A percentile compares a stretch with the other conserved stretches of the same genome.
These are phyloP conservation scores for Cenopis cana DNA, from an alignment of 2,888 invertebrate species.

Conservation along the genomic window DNA sequence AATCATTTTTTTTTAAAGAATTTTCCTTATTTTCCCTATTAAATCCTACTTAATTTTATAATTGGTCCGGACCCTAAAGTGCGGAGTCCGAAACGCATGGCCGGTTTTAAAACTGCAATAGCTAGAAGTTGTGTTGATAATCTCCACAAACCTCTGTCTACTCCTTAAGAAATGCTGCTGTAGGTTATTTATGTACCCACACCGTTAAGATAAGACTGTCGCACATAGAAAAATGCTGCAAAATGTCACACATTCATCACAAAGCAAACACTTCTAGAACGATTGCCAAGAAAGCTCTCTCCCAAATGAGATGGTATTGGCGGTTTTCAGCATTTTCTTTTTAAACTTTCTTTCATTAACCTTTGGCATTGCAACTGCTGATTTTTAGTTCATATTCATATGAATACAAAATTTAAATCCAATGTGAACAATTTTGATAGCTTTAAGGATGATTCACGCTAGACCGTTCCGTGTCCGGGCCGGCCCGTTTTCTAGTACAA, in stretches of 20 bases:
- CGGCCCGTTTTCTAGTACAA: too few species aligned
- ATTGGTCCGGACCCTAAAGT: too few species aligned
- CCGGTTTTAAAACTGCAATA: too few species aligned
- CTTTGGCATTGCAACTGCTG: background rate
- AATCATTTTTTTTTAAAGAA: too few species aligned
- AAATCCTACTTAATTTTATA: too few species aligned
- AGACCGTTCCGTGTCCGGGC: too few species aligned
- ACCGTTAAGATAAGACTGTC: background rate
- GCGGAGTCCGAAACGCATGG: too few species aligned
- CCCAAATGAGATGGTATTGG: constrained; percentile 31
- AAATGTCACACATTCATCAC: constrained; percentile 29
- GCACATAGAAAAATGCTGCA: background rate
- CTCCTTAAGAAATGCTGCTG: background rate
- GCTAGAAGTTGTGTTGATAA: background rate
- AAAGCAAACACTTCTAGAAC: constrained; percentile 15
- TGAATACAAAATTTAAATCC: too few species aligned
- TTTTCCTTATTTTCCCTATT: too few species aligned
- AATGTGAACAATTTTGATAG: too few species aligned
- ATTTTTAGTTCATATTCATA: background rate
- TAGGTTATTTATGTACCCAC: background rate
- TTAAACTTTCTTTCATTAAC: background rate
- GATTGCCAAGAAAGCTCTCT: constrained; percentile 42
- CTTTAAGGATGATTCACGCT: too few species aligned
- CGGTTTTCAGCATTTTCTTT: background rate
- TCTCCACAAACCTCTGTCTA: background rate